Percentiles rank a stretch among this genome's conserved stretches.
phyloP scores from a whole-genome alignment of 2,888 invertebrate genomes.

The Drosophila prostipennis region DNA sequence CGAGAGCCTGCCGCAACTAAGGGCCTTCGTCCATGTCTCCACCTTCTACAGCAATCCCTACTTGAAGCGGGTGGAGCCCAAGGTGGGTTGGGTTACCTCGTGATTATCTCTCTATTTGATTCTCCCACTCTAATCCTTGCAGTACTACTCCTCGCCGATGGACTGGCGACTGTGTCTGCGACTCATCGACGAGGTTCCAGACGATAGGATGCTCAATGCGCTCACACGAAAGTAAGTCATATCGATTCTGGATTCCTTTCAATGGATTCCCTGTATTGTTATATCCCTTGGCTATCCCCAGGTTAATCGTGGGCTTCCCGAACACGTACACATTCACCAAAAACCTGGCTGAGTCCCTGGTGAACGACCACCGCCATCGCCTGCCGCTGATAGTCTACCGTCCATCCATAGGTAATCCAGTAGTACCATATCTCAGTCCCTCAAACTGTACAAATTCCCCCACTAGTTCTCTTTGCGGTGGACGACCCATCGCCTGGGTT shows the following conservation, averaged over 20 bases:
- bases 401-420: slow-evolving; percentile 91
- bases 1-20: slow-evolving; percentile 84
- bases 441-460: background rate
- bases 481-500: slow-evolving; percentile 75
- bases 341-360: slow-evolving; percentile 92
- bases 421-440: too few species aligned
- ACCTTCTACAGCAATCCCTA: slow-evolving; percentile 95
- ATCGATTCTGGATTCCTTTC: background rate
- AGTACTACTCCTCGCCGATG: slow-evolving; percentile 76
- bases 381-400: slow-evolving; percentile 92
- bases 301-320: slow-evolving; percentile 85
- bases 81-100: slow-evolving; percentile 82
- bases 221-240: slow-evolving; percentile 76
- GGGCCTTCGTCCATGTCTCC: slow-evolving; percentile 92
- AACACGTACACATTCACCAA: slow-evolving; percentile 97
- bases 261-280: background rate
- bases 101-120: background rate
- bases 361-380: slow-evolving; percentile 87
- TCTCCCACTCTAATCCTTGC: background rate
- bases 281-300: slow-evolving; percentile 19
- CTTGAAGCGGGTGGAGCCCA: slow-evolving; percentile 89
- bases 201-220: slow-evolving; percentile 52
- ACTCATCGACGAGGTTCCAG: slow-evolving; percentile 59
- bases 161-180: slow-evolving; percentile 77
- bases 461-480: slow-evolving; percentile 63